phyloP scores from a whole-genome alignment of 2,888 invertebrate species.

The Phyto melanocephala region DNA sequence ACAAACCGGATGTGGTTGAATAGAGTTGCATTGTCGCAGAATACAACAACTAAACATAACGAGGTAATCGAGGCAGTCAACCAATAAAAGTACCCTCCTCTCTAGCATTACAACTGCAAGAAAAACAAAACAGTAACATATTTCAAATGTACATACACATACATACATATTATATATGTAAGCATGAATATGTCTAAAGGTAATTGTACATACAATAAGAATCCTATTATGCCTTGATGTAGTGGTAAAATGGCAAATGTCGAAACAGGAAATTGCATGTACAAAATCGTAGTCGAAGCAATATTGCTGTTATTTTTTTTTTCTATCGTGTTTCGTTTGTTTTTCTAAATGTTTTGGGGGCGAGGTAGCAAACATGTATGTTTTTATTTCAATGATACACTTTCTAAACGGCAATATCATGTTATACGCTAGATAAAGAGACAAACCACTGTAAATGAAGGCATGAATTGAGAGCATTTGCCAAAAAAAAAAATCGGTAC shows the following conservation, averaged over 20 bases:
- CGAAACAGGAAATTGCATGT: constrained; percentile 62
- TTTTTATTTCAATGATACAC: constrained; percentile 39
- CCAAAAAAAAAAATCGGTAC: constrained; percentile 13
- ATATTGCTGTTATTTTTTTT: too few relatives aligned
- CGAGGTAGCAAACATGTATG: constrained; percentile 1
- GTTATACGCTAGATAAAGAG: constrained; percentile 18
- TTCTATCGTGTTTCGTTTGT: background rate
- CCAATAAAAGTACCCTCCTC: constrained; percentile 18
- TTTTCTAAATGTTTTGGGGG: constrained; percentile 40
- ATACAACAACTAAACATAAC: constrained; percentile 31
- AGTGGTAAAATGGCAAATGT: constrained; percentile 58
- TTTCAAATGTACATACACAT: background rate
- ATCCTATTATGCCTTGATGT: background rate
- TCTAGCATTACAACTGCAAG: constrained; percentile 27
- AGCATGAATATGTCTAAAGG: background rate
- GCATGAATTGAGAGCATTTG: background rate
- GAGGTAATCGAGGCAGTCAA: constrained; percentile 40
- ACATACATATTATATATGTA: background rate
- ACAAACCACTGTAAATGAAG: background rate
- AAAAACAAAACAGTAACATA: constrained; percentile 8
- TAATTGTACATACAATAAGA: too few relatives aligned
- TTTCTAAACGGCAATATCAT: constrained; percentile 50
- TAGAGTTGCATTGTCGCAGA: constrained; percentile 43
- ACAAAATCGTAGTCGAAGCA: constrained; percentile 30
- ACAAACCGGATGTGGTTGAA: constrained; percentile 55